A percentile compares a stretch with the other conserved stretches of the same genome.
Evolutionary conservation across 2,797 vertebrate genomes (phyloP).

Genomic region (Malacoctenus gilli): DNA sequence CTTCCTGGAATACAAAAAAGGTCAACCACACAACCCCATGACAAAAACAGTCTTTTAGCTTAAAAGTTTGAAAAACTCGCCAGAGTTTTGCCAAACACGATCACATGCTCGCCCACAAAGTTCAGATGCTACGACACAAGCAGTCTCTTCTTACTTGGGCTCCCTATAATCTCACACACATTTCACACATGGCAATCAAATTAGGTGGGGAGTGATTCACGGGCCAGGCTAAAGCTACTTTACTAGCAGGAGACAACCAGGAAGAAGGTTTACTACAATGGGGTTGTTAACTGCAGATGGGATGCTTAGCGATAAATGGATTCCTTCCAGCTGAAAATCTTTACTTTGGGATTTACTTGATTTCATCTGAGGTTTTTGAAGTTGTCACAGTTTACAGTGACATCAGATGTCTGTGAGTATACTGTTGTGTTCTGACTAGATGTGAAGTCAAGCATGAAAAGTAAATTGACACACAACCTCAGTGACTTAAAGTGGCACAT

Average conservation of each 20-base stretch:
- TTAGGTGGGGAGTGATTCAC: slow-evolving; percentile 58
- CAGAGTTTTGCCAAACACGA: slow-evolving; percentile 51
- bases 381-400: too few species aligned
- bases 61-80: slow-evolving; percentile 17
- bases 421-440: too few species aligned
- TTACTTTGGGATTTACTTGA: too few species aligned
- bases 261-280: too few species aligned
- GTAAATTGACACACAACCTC: too few species aligned
- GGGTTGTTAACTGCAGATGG: too few species aligned
- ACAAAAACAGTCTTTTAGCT: slow-evolving; percentile 31
- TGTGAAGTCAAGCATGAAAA: too few species aligned
- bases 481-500: too few species aligned
- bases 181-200: slow-evolving; percentile 56
- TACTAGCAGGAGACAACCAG: slow-evolving; percentile 45
- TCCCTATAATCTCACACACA: slow-evolving; percentile 44
- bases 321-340: too few species aligned
- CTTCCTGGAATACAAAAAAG: slow-evolving; percentile 17
- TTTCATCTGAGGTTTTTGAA: too few species aligned
- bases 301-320: too few species aligned
- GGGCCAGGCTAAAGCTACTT: slow-evolving; percentile 45
- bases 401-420: too few species aligned
- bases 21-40: slow-evolving; percentile 8
- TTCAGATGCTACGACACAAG: slow-evolving; percentile 58
- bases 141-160: slow-evolving; percentile 47
- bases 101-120: slow-evolving; percentile 61